phyloP scores from a whole-genome alignment of 2,113 vertebrate species.

The Mustela lutreola region DNA sequence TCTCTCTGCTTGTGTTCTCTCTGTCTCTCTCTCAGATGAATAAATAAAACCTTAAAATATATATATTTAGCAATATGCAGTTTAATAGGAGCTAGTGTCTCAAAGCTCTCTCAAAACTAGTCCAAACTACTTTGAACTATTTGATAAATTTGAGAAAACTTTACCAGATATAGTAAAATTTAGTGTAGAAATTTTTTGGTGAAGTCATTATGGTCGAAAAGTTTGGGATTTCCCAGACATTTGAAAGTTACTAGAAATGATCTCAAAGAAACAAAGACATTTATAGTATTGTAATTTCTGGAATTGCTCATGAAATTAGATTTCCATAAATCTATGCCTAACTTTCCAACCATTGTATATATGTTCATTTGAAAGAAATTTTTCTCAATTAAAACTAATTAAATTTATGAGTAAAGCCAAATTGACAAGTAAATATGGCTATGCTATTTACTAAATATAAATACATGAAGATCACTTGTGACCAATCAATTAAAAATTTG shows the following conservation, averaged over 20 bases:
- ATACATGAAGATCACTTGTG: not conserved
- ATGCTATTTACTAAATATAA: not conserved
- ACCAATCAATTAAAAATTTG: not conserved
- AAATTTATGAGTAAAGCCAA: not conserved
- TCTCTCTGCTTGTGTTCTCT: not conserved
- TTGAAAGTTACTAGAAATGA: slow-evolving; percentile 3
- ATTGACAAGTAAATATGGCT: not conserved
- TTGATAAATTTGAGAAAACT: not conserved
- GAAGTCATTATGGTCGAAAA: not conserved
- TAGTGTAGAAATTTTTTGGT: not conserved
- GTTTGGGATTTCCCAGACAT: not conserved
- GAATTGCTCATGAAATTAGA: not conserved
- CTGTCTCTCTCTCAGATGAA: not conserved
- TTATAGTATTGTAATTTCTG: not conserved
- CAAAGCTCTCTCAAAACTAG: not conserved
- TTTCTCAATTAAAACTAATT: slow-evolving; percentile 7
- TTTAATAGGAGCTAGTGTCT: not conserved
- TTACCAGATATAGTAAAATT: not conserved
- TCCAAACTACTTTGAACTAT: not conserved
- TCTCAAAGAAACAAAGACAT: not conserved
- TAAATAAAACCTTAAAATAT: not conserved
- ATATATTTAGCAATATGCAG: not conserved
- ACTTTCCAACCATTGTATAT: not conserved
- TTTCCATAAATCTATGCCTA: not conserved
- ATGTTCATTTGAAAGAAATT: not conserved